These are phyloP conservation scores for Metridium senile DNA, from an alignment of 92 coral and sea anemone genomes.

Conservation along the genomic window DNA sequence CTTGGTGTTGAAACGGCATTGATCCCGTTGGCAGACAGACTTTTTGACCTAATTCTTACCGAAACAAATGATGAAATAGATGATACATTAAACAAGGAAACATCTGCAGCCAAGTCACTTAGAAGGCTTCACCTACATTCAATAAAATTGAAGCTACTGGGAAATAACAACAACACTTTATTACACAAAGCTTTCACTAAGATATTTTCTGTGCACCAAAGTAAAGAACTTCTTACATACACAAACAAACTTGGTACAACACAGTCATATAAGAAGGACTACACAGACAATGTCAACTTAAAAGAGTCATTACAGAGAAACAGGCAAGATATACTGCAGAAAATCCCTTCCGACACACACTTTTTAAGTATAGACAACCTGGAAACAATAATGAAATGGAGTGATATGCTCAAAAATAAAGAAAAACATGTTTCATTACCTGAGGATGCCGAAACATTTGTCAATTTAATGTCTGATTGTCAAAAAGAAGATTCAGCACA, in stretches of 20 bases:
- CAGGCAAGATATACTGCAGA: slow-evolving; percentile 10
- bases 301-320: slow-evolving; percentile 2
- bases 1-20: slow-evolving; percentile 23
- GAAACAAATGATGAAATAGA: slow-evolving; percentile 14
- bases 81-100: slow-evolving; percentile 9
- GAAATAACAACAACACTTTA: slow-evolving; percentile 21
- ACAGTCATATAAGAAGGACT: slow-evolving; percentile 32
- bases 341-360: slow-evolving; percentile 32
- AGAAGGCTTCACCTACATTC: slow-evolving; percentile 30
- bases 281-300: slow-evolving; percentile 8
- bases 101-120: slow-evolving; percentile 6
- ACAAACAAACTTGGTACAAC: slow-evolving; percentile 32
- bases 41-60: slow-evolving; percentile 23
- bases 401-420: slow-evolving; percentile 31
- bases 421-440: slow-evolving; percentile 31
- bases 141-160: slow-evolving; percentile 20
- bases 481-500: slow-evolving; percentile 1
- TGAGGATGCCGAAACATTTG: slow-evolving; percentile 21
- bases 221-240: slow-evolving; percentile 28
- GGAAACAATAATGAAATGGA: slow-evolving; percentile 23
- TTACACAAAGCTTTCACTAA: slow-evolving; percentile 28
- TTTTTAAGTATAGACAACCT: slow-evolving; percentile 31
- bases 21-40: slow-evolving; percentile 15
- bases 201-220: slow-evolving; percentile 23
- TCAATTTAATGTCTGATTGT: slow-evolving; percentile 15